Evolutionary conservation across 2,113 vertebrate species (phyloP).

Genomic region (Alectura lathami): DNA sequence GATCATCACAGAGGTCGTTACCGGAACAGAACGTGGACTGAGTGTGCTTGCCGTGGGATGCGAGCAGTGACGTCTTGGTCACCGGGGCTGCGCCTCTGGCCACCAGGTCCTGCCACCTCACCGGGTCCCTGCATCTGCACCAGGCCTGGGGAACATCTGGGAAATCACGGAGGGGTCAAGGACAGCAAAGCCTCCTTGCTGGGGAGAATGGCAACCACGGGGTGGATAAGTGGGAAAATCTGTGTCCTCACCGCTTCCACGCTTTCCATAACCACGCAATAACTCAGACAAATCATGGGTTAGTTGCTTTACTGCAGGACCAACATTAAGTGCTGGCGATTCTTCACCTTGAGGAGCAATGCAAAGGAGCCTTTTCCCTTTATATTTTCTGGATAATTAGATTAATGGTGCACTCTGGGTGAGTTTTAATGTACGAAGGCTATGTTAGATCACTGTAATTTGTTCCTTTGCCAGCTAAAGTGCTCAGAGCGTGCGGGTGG

Average conservation of each 20-base stretch:
- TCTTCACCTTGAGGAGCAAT: neutral
- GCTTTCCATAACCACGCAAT: neutral
- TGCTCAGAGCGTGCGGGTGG: rapidly evolving
- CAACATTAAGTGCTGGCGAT: neutral
- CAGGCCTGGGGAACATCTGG: neutral
- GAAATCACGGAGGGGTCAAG: neutral
- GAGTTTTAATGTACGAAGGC: neutral
- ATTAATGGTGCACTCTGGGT: neutral
- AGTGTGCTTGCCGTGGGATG: neutral
- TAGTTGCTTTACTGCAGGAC: neutral
- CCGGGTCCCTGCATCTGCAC: neutral
- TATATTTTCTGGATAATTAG: neutral
- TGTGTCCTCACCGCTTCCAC: neutral
- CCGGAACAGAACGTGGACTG: neutral
- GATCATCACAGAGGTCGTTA: neutral
- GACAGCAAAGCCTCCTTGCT: neutral
- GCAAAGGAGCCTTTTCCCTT: neutral
- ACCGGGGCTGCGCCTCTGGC: neutral
- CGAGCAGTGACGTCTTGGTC: neutral
- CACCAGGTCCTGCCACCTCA: neutral
- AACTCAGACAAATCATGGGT: neutral
- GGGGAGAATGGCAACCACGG: neutral
- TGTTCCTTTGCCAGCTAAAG: neutral
- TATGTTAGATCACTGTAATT: neutral
- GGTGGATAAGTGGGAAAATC: neutral